phyloP scores from a whole-genome alignment of 2,113 vertebrate species.

The Irena cyanogastra region DNA sequence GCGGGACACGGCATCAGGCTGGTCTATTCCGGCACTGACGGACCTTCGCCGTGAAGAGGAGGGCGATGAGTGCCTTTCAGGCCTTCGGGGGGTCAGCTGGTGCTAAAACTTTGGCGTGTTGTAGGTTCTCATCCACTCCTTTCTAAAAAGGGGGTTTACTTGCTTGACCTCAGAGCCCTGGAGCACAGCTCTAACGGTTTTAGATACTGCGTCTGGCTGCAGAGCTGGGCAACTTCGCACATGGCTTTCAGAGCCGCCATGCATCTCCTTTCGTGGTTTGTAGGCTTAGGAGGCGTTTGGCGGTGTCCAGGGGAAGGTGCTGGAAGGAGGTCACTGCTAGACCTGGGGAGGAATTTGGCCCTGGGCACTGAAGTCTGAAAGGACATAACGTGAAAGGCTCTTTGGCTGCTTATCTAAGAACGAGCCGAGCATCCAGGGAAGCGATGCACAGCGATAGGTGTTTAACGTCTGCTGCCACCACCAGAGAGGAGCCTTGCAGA shows the following conservation, averaged over 20 bases:
- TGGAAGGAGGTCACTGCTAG: neutral
- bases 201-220: neutral
- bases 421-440: neutral
- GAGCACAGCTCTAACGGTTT: neutral
- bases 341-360: neutral
- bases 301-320: neutral
- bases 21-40: neutral
- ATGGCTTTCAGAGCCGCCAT: neutral
- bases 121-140: neutral
- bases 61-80: neutral
- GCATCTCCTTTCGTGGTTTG: neutral
- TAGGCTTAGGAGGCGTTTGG: neutral
- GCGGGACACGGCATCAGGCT: neutral
- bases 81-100: neutral
- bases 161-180: neutral
- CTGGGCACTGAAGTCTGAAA: neutral
- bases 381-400: neutral
- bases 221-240: neutral
- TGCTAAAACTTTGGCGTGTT: neutral
- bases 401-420: neutral
- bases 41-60: too few relatives aligned
- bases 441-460: neutral
- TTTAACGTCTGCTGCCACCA: neutral
- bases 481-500: neutral
- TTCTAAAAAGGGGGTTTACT: neutral